Evolutionary conservation across 2,113 vertebrate species (phyloP).

Genomic region (Ramphastos sulfuratus): DNA sequence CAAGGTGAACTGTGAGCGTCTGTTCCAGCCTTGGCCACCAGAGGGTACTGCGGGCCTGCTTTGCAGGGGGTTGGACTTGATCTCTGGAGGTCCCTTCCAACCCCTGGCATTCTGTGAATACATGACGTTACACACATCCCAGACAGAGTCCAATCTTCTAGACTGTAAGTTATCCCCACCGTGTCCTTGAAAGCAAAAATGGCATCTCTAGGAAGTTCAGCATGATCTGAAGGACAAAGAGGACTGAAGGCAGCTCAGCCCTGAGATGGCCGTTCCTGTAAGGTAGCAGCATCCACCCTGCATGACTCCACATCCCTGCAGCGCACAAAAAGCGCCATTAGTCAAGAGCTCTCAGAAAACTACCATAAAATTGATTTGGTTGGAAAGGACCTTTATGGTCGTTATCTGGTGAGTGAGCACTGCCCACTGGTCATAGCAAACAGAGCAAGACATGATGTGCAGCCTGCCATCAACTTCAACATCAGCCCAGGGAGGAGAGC

Average conservation of each 20-base stretch:
- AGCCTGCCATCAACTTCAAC: neutral
- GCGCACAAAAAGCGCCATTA: neutral
- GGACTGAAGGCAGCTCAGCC: neutral
- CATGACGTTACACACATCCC: neutral
- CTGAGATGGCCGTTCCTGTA: neutral
- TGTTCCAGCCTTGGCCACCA: neutral
- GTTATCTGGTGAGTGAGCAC: neutral
- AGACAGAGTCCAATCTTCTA: neutral
- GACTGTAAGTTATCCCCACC: neutral
- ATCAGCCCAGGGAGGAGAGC: rapidly evolving
- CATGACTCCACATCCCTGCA: too few species aligned
- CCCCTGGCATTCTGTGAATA: too few species aligned
- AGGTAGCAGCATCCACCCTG: neutral
- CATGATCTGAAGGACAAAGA: neutral
- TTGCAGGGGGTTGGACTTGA: too few species aligned
- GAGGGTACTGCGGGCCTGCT: neutral
- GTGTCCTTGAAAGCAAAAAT: too few species aligned
- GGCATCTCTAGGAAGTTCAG: neutral
- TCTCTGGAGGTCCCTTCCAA: too few species aligned
- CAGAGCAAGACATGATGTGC: neutral
- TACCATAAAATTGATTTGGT: too few species aligned
- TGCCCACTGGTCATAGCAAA: neutral
- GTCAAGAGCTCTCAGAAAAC: neutral
- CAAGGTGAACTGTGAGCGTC: too few species aligned
- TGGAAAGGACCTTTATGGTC: too few species aligned